Evolutionary conservation across 2,888 invertebrate species (phyloP).

Genomic region (Caenorhabditis parvicauda): DNA sequence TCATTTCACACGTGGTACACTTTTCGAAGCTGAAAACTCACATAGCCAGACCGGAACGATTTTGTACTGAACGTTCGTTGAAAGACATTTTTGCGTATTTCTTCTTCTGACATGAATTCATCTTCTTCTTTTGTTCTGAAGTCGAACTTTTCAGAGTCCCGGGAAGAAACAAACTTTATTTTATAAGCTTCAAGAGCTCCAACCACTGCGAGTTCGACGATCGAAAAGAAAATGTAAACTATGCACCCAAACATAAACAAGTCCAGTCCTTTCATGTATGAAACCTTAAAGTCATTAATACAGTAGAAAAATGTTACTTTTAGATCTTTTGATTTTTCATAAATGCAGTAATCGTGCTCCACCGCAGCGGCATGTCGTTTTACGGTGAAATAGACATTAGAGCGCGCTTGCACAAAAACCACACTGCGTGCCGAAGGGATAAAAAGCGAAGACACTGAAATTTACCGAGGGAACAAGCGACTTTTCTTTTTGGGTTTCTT

Average conservation of each 20-base stretch:
- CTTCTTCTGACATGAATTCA: constrained; percentile 46
- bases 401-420: too few species aligned
- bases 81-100: constrained; percentile 40
- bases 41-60: constrained; percentile 39
- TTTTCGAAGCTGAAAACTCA: too few species aligned
- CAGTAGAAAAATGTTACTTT: not conserved
- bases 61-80: constrained; percentile 46
- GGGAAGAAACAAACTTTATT: not conserved
- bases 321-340: too few species aligned
- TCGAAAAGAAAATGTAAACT: constrained; percentile 57
- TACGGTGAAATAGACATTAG: too few species aligned
- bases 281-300: constrained; percentile 38
- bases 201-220: constrained; percentile 47
- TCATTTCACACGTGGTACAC: too few species aligned
- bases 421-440: too few species aligned
- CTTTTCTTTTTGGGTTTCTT: too few species aligned
- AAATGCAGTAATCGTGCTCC: too few species aligned
- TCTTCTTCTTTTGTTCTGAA: constrained; percentile 19
- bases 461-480: too few species aligned
- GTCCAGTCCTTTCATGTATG: constrained; percentile 61
- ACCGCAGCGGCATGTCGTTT: too few species aligned
- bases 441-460: too few species aligned
- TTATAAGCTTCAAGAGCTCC: constrained; percentile 28
- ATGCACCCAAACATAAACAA: constrained; percentile 60
- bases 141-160: not conserved